A percentile compares a stretch with the other conserved stretches of the same genome.
Evolutionary conservation across 2,113 vertebrate species (phyloP).

Genomic region (Poeciliopsis retropinna): DNA sequence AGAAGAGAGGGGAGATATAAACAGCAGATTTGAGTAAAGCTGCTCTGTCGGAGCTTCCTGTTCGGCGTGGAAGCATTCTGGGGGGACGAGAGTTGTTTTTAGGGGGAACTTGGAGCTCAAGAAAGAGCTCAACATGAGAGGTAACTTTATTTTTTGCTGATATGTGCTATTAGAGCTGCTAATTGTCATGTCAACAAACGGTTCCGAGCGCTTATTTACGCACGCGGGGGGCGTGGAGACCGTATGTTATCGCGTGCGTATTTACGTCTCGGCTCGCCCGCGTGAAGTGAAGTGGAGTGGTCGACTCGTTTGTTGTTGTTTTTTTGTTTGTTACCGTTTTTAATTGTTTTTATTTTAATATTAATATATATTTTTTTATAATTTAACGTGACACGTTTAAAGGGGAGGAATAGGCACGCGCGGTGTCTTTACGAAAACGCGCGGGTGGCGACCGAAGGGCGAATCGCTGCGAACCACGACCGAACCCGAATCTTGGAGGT

Average conservation of each 20-base stretch:
- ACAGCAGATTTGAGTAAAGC: slow-evolving; percentile 51
- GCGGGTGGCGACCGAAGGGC: neutral
- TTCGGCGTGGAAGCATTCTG: neutral
- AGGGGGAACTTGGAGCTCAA: slow-evolving; percentile 16
- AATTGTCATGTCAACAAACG: slow-evolving; percentile 71
- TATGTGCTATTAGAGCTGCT: slow-evolving; percentile 38
- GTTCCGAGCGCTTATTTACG: slow-evolving; percentile 41
- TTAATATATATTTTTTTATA: neutral
- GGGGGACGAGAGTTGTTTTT: slow-evolving; percentile 14
- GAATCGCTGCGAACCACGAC: neutral
- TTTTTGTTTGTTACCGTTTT: neutral
- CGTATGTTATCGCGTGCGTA: slow-evolving; percentile 38
- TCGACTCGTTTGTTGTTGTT: neutral
- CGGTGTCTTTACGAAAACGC: neutral
- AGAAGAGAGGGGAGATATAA: slow-evolving; percentile 35
- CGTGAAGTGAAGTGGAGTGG: neutral
- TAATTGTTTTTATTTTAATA: slow-evolving; percentile 25
- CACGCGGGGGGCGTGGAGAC: slow-evolving; percentile 64
- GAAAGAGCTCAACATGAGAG: slow-evolving; percentile 54
- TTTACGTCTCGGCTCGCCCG: slow-evolving; percentile 3
- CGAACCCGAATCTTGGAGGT: slow-evolving; percentile 39
- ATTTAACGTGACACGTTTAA: neutral
- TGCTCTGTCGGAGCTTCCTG: neutral
- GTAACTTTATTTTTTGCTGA: slow-evolving; percentile 45
- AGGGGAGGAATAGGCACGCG: neutral